Evolutionary conservation across 2,113 vertebrate genomes (phyloP), one percentile per base, ranked within the genome.

Genomic region (Polypterus senegalus): DNA sequence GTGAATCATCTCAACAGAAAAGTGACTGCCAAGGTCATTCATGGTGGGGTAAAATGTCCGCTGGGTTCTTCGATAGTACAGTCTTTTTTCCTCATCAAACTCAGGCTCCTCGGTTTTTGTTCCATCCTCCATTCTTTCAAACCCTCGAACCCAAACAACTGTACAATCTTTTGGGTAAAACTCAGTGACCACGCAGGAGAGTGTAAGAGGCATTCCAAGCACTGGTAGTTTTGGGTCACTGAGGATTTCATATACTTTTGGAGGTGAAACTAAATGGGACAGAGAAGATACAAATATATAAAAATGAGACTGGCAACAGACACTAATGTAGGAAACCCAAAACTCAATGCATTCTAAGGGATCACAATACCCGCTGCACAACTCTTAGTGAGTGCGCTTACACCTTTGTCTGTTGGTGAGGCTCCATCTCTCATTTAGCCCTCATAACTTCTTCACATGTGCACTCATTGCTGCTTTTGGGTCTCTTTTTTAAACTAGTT

Each of bases 141-240:
- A 7, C 27, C 54, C 56, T 60, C 8, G 61, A 8, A 46, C 58
- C 72, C 69, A 74, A 44, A 5, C 53, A n/a, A 68, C n/a, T 2
- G 46, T 48, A 11, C 27, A 49, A 5, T 57, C 2, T 46, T 47
- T 8, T 44, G 64, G 67, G 47, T 45, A 58, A 44, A 56, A 65
- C 27, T 64, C 48, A 11, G 27, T 9, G 27, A 69, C 46, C 2
- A 1, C 3, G 43, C 69, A 70, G 49, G 58, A 49, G 46, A 74
- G 48, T 5, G 63, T 68, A 48, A 64, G 9, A 3, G 6, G 1
- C 6, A 68, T 47, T 4, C 54, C 63, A 61, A 3, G 45, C 46
- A 61, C 58, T 9, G 70, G 67, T 4, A 9, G 4, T 45, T 4
- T 1, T 6, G 72, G 66, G 4, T 54, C 43, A 60, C 64, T 59